Percentiles rank a stretch among this genome's conserved stretches.
Conservation (phyloP, 2,797 vertebrate genomes). For the Fistularia commersonii region DNA sequence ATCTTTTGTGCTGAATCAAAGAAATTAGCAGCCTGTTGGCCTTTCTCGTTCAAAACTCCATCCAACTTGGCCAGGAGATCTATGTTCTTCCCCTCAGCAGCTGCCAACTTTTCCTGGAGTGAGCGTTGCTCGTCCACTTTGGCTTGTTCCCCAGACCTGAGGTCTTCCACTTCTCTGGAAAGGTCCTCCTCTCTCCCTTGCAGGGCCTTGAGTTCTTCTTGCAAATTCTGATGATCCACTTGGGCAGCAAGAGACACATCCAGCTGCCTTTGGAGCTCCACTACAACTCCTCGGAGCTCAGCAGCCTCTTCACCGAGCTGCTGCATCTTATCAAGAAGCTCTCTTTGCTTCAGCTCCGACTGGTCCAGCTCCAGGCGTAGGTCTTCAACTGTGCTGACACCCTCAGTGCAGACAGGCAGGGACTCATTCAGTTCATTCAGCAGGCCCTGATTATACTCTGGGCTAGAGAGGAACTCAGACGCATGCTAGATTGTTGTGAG, state of each 20-base stretch:
- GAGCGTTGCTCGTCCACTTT: constrained; percentile 59
- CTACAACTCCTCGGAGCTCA: constrained; percentile 74
- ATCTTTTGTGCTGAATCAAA: constrained; percentile 78
- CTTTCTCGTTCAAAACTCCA: constrained; percentile 68
- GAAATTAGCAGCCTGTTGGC: constrained; percentile 65
- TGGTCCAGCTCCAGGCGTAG: constrained; percentile 91
- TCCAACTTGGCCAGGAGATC: constrained; percentile 74
- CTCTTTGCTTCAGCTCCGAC: constrained; percentile 84
- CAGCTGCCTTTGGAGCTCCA: constrained; percentile 82
- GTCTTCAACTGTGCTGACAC: constrained; percentile 79
- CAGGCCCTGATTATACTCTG: constrained; percentile 79
- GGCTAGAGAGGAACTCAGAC: constrained; percentile 82
- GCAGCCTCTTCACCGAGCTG: constrained; percentile 82
- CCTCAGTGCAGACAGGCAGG: constrained; percentile 56
- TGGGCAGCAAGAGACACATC: constrained; percentile 76
- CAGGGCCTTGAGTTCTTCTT: constrained; percentile 57
- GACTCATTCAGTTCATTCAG: constrained; percentile 73
- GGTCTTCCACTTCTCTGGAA: constrained; percentile 72
- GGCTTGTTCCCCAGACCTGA: constrained; percentile 52
- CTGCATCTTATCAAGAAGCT: constrained; percentile 79
- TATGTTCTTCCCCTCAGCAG: constrained; percentile 73
- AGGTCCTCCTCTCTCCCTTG: constrained; percentile 59
- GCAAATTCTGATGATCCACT: constrained; percentile 69
- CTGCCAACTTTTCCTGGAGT: constrained; percentile 67
- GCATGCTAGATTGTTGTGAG: constrained; percentile 65